Percentiles rank a stretch among this genome's conserved stretches.
These are phyloP conservation scores for Dipus sagitta DNA, from an alignment of 2,797 vertebrate species.

Conservation along the genomic window DNA sequence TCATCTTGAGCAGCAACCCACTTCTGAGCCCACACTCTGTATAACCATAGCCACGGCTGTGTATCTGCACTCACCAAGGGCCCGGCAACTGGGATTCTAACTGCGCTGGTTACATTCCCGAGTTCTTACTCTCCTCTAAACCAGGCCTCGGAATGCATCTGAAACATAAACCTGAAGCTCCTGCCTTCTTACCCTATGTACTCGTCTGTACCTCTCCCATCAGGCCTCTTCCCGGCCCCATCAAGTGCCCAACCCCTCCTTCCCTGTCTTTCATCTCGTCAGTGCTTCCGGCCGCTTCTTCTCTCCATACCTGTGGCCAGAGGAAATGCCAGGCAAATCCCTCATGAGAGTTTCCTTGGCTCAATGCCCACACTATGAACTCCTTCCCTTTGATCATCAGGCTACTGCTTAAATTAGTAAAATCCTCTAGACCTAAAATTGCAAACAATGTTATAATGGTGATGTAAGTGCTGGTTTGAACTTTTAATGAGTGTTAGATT, in stretches of 20 bases:
- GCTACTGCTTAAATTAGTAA: conserved; percentile 71
- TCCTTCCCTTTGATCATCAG: conserved; percentile 64
- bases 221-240: neutral
- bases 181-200: neutral
- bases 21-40: neutral
- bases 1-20: neutral
- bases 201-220: neutral
- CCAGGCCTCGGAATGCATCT: neutral
- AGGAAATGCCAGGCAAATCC: conserved; percentile 61
- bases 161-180: conserved; percentile 22
- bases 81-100: neutral
- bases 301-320: conserved; percentile 14
- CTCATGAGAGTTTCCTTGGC: conserved; percentile 31
- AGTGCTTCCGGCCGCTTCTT: conserved; percentile 15
- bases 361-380: conserved; percentile 7
- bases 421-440: conserved; percentile 55
- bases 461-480: conserved; percentile 67
- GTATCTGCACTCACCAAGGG: neutral
- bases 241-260: neutral
- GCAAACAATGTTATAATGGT: conserved; percentile 49
- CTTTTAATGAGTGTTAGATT: conserved; percentile 65
- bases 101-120: neutral
- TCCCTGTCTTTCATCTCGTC: conserved; percentile 19
- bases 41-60: neutral
- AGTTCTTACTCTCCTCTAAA: neutral